phyloP scores from a whole-genome alignment of 23 tunicate species.

The Corella eumyota region DNA sequence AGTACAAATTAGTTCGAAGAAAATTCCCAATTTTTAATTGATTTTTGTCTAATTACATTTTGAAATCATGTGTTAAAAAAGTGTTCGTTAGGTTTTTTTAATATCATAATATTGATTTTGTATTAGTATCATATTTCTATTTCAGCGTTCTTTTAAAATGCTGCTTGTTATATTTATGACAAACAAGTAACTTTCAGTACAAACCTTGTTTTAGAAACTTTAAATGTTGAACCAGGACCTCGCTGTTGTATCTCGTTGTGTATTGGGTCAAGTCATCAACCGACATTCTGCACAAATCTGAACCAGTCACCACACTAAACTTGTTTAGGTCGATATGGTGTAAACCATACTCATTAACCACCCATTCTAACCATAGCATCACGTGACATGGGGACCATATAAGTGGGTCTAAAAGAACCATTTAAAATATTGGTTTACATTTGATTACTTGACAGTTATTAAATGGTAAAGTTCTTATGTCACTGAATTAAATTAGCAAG shows the following conservation, averaged over 20 bases:
- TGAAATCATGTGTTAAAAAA: too few relatives aligned
- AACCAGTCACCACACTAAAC: conserved; percentile 32
- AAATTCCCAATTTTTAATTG: too few relatives aligned
- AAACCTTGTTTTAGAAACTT: conserved; percentile 70
- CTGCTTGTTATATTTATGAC: too few relatives aligned
- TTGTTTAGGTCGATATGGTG: conserved; percentile 53
- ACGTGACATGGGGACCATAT: conserved; percentile 64
- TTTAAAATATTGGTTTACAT: too few relatives aligned
- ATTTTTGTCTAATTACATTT: too few relatives aligned
- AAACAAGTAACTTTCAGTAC: too few relatives aligned
- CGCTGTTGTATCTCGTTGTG: conserved; percentile 67
- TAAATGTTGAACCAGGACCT: conserved; percentile 72
- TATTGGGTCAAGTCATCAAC: conserved; percentile 40
- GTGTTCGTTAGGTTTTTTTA: too few relatives aligned
- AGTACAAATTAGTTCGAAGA: too few relatives aligned
- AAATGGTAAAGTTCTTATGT: too few relatives aligned
- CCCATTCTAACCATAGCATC: conserved; percentile 66
- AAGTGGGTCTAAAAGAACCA: conserved; percentile 23
- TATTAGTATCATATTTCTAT: neutral
- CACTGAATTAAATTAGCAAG: too few relatives aligned
- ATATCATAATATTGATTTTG: too few relatives aligned
- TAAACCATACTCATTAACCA: conserved; percentile 64
- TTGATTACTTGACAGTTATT: too few relatives aligned
- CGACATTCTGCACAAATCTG: conserved; percentile 38
- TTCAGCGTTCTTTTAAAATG: neutral